These are phyloP conservation scores for Rhopalosiphum maidis DNA, from an alignment of 1,140 invertebrate genomes.

Conservation along the genomic window DNA sequence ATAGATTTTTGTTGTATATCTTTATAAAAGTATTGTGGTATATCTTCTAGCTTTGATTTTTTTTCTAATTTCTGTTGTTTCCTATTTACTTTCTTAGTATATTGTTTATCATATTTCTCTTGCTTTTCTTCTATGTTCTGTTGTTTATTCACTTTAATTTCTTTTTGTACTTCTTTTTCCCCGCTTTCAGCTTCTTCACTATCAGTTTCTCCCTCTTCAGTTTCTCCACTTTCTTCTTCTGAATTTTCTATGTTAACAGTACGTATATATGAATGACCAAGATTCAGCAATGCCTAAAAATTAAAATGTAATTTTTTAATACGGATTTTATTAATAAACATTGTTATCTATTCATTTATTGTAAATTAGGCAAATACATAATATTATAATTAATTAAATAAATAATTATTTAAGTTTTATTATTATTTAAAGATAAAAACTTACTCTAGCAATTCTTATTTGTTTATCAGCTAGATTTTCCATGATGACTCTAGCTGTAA, in stretches of 20 bases:
- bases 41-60: neutral
- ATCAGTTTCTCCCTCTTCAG: slow-evolving; percentile 50
- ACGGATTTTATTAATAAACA: neutral
- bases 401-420: neutral
- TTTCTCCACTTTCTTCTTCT: slow-evolving; percentile 58
- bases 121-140: neutral
- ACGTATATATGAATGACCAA: slow-evolving; percentile 18
- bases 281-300: slow-evolving; percentile 24
- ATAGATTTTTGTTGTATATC: neutral
- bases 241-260: slow-evolving; percentile 9
- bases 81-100: neutral
- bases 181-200: slow-evolving; percentile 15
- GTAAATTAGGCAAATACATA: neutral
- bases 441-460: slow-evolving; percentile 13
- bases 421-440: neutral
- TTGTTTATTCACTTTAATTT: neutral
- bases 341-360: neutral
- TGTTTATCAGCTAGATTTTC: neutral
- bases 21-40: neutral
- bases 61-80: neutral
- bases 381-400: neutral
- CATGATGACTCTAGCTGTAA: slow-evolving; percentile 15
- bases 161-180: neutral
- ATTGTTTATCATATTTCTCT: neutral
- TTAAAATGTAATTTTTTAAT: neutral